phyloP scores from a whole-genome alignment of 2,888 invertebrate genomes.

The Amblyjoppa proteus region DNA sequence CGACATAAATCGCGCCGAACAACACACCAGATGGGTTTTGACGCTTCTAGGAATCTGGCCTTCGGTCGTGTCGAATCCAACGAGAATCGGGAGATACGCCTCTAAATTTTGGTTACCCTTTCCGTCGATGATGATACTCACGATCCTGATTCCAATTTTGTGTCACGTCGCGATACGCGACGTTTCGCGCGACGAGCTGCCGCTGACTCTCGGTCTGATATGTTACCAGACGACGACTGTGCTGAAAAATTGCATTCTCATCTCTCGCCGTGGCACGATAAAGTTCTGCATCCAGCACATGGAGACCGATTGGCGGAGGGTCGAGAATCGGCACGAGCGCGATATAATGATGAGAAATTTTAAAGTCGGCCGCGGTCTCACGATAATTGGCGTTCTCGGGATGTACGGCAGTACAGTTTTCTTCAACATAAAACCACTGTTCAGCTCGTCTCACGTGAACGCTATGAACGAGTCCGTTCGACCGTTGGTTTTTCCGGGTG shows the following conservation, averaged over 20 bases:
- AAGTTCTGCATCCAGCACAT: constrained; percentile 67
- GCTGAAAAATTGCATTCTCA: constrained; percentile 51
- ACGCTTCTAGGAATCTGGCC: constrained; percentile 62
- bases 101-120: constrained; percentile 39
- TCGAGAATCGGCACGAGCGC: constrained; percentile 32
- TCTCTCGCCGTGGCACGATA: constrained; percentile 42
- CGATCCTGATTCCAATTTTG: constrained; percentile 32
- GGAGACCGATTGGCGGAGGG: constrained; percentile 70
- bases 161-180: constrained; percentile 37
- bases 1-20: constrained; percentile 36
- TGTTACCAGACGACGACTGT: constrained; percentile 44
- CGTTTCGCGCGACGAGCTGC: constrained; percentile 18
- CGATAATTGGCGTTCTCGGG: constrained; percentile 48
- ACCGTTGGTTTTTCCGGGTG: constrained; percentile 50
- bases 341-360: constrained; percentile 15
- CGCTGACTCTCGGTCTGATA: constrained; percentile 48
- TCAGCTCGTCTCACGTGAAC: constrained; percentile 53
- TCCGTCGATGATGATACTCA: constrained; percentile 15
- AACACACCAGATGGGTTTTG: constrained; percentile 60
- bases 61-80: constrained; percentile 32
- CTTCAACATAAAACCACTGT: constrained; percentile 55
- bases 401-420: constrained; percentile 53
- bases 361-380: constrained; percentile 2
- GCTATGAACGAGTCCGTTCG: constrained; percentile 48
- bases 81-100: constrained; percentile 27